Evolutionary conservation across 2,888 invertebrate genomes (phyloP).

Genomic region (Asteroscopus sphinx): DNA sequence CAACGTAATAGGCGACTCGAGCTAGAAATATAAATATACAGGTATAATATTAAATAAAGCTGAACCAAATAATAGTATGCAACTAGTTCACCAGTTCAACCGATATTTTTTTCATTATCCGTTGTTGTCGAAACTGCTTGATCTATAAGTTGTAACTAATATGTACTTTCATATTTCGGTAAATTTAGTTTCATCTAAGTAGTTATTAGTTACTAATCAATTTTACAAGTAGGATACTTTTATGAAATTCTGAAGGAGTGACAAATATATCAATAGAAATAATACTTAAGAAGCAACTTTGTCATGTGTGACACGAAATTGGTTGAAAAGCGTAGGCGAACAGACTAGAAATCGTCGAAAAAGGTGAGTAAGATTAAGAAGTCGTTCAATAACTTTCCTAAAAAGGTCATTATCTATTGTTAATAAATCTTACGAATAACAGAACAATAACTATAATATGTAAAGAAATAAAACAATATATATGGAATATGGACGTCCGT

Average conservation of each 20-base stretch:
- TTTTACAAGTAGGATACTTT: too few relatives aligned
- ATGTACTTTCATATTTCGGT: too few relatives aligned
- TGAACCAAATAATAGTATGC: slow-evolving; percentile 12
- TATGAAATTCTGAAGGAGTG: too few relatives aligned
- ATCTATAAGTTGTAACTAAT: too few relatives aligned
- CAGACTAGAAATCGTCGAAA: slow-evolving; percentile 38
- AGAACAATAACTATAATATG: slow-evolving; percentile 27
- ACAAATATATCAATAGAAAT: too few relatives aligned
- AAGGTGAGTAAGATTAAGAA: slow-evolving; percentile 45
- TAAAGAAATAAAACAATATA: slow-evolving; percentile 17
- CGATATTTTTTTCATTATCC: too few relatives aligned
- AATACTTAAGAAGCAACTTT: slow-evolving; percentile 18
- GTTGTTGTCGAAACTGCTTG: too few relatives aligned
- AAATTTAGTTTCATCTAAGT: too few relatives aligned
- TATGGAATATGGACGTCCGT: slow-evolving; percentile 12
- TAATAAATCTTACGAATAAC: slow-evolving; percentile 44
- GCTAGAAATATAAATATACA: too few relatives aligned
- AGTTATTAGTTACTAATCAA: too few relatives aligned
- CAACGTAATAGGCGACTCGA: too few relatives aligned
- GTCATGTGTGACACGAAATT: slow-evolving; percentile 27
- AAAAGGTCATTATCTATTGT: slow-evolving; percentile 26
- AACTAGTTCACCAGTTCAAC: slow-evolving; percentile 18
- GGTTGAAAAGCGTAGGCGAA: slow-evolving; percentile 43
- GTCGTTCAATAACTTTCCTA: slow-evolving; percentile 41
- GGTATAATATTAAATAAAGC: too few relatives aligned